Percentiles rank a stretch among this genome's conserved stretches.
Evolutionary conservation across 1,140 invertebrate genomes (phyloP).

Genomic region (Eurosta solidaginis): DNA sequence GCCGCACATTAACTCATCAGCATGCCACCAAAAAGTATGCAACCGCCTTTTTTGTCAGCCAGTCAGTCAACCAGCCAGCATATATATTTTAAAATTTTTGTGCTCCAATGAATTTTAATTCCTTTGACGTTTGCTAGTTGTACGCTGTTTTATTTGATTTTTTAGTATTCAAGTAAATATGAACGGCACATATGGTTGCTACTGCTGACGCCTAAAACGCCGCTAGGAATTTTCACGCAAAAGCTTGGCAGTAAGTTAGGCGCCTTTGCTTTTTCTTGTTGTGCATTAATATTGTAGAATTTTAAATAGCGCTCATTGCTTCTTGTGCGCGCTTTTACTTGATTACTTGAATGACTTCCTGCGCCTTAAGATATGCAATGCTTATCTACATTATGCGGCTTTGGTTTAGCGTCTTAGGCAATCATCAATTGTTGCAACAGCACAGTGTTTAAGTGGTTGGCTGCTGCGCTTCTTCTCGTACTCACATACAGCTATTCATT

Average conservation of each 20-base stretch:
- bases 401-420: neutral
- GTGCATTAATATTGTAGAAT: neutral
- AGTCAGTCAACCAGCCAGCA: neutral
- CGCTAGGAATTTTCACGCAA: neutral
- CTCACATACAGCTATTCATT: no score
- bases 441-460: slow-evolving; percentile 1
- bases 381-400: neutral
- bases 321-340: neutral
- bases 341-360: neutral
- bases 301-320: neutral
- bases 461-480: no score
- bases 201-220: neutral
- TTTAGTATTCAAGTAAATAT: neutral
- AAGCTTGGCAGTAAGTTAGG: neutral
- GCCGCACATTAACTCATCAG: slow-evolving; percentile 1
- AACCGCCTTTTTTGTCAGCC: slow-evolving; percentile 25
- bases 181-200: neutral
- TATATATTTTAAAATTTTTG: slow-evolving; percentile 38
- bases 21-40: neutral
- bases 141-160: neutral
- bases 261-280: neutral
- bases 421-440: slow-evolving; percentile 13
- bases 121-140: slow-evolving; percentile 32
- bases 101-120: slow-evolving; percentile 38
- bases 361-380: neutral